Conservation (phyloP, 2,113 vertebrate species). For the Herpailurus yagouaroundi region DNA sequence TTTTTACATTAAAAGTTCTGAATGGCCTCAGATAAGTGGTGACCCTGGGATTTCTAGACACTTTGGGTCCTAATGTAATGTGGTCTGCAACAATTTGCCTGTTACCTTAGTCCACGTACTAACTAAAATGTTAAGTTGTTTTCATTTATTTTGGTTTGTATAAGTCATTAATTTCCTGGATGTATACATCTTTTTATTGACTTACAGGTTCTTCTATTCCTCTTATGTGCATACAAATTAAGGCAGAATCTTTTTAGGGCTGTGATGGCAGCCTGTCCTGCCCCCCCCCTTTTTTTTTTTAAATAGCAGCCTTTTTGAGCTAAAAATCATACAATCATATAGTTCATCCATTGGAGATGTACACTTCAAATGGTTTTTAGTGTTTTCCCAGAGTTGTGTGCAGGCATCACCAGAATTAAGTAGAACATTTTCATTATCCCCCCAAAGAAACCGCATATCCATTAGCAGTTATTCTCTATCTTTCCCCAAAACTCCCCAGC, state of each 20-base stretch:
- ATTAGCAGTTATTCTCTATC: background rate
- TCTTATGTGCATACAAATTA: background rate
- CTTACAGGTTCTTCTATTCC: background rate
- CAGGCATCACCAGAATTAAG: background rate
- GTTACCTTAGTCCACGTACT: background rate
- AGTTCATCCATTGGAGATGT: background rate
- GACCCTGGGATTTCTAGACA: background rate
- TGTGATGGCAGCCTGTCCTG: background rate
- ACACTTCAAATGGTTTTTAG: background rate
- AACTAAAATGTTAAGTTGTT: background rate
- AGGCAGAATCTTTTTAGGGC: background rate
- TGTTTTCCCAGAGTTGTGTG: background rate
- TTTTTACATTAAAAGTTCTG: background rate
- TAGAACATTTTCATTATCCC: background rate
- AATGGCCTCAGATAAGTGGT: background rate
- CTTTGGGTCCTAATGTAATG: background rate
- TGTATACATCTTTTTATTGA: background rate
- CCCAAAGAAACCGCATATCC: background rate
- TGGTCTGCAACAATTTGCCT: background rate
- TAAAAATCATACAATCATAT: background rate
- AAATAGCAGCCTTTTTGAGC: background rate
- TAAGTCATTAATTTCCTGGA: background rate
- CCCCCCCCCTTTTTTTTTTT: background rate
- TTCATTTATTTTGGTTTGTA: background rate
- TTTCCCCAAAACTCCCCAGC: background rate